Evolutionary conservation across 2,113 vertebrate genomes (phyloP).

Genomic region (Petrocephalus zakoni): DNA sequence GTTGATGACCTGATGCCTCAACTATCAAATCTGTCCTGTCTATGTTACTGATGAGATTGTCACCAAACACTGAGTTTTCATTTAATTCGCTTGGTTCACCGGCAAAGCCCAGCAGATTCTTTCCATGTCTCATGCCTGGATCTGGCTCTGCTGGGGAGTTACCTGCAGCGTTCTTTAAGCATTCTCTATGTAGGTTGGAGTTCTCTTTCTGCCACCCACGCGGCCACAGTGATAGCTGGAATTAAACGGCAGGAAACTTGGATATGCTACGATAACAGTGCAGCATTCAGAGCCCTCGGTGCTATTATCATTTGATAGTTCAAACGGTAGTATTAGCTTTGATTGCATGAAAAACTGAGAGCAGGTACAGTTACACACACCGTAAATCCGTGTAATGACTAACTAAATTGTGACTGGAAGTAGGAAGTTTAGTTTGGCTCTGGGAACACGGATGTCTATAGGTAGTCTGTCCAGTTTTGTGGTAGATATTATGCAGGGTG

Average conservation of each 20-base stretch:
- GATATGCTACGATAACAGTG: background rate
- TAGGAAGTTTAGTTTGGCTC: conserved; percentile 12
- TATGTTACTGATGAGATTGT: background rate
- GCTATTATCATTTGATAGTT: background rate
- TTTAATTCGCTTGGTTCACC: background rate
- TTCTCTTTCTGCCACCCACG: background rate
- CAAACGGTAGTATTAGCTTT: background rate
- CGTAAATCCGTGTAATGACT: conserved; percentile 5
- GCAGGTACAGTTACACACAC: background rate
- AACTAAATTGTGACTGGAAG: background rate
- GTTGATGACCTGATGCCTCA: background rate
- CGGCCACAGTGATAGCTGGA: background rate
- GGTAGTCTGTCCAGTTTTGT: background rate
- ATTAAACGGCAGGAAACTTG: background rate
- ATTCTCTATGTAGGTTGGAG: background rate
- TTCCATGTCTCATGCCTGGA: background rate
- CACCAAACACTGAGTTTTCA: background rate
- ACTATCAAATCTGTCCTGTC: background rate
- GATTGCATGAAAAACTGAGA: background rate
- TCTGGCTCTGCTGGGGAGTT: background rate
- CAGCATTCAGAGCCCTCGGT: background rate
- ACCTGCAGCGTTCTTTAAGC: background rate
- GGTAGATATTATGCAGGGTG: background rate
- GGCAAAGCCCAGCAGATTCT: background rate
- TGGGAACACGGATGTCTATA: background rate